These are phyloP conservation scores for Dromococcyx pavoninus DNA, from an alignment of 2,797 vertebrate genomes.

Conservation along the genomic window DNA sequence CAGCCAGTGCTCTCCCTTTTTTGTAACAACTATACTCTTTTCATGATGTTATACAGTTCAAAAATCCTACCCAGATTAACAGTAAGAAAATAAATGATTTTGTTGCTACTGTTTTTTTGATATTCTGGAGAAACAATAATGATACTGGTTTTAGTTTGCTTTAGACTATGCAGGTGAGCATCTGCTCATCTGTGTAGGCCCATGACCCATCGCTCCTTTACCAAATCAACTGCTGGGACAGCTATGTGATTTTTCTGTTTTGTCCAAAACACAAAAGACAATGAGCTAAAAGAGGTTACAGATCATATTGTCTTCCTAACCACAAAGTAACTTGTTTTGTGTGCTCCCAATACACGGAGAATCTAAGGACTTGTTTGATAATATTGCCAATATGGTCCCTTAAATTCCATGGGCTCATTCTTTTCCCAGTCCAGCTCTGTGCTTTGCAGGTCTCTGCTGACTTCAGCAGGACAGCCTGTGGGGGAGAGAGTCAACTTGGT, in stretches of 20 bases:
- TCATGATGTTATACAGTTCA: not conserved
- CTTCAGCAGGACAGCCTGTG: fast-evolving
- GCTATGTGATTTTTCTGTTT: not conserved
- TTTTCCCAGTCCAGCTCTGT: not conserved
- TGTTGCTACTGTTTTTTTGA: not conserved
- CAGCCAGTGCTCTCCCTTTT: not conserved
- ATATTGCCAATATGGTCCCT: not conserved
- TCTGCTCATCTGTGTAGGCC: not conserved
- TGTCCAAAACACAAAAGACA: not conserved
- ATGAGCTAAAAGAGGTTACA: not conserved
- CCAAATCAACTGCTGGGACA: not conserved
- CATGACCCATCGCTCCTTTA: not conserved
- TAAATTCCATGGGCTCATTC: not conserved
- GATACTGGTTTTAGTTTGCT: not conserved
- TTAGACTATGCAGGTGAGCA: not conserved
- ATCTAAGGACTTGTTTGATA: not conserved
- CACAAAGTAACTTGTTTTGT: not conserved
- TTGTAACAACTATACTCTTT: not conserved
- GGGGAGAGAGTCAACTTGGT: not conserved
- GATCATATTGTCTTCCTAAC: not conserved
- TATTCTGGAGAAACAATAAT: not conserved
- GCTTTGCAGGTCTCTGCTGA: not conserved
- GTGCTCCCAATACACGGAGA: not conserved
- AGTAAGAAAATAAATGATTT: not conserved
- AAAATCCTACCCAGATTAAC: not conserved